Percentiles rank a stretch among this genome's conserved stretches.
These are phyloP conservation scores for Malurus elegans DNA, from an alignment of 2,113 vertebrate genomes.

Conservation along the genomic window DNA sequence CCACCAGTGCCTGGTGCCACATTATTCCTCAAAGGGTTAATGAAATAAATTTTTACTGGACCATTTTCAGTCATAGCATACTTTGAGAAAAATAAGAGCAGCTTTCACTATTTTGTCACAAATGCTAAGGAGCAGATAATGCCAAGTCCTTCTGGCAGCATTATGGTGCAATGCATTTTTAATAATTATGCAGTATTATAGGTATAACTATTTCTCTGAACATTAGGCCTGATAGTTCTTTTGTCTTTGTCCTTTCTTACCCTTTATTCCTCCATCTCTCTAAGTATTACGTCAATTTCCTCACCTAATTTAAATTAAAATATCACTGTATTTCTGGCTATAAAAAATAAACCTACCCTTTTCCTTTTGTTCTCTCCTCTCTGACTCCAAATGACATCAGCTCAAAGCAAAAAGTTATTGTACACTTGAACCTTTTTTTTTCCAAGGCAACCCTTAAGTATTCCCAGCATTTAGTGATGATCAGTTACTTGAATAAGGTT, in stretches of 20 bases:
- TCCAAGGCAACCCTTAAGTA: background rate
- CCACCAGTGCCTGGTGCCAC: background rate
- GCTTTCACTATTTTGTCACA: background rate
- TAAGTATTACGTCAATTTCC: background rate
- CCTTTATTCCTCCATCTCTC: background rate
- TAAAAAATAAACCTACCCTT: background rate
- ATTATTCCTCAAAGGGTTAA: background rate
- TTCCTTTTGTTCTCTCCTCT: background rate
- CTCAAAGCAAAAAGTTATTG: background rate
- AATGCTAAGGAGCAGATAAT: background rate
- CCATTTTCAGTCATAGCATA: background rate
- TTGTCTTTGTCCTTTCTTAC: background rate
- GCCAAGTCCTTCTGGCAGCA: background rate
- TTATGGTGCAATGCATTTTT: background rate
- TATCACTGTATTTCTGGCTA: background rate
- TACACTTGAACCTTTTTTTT: background rate
- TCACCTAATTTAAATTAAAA: background rate
- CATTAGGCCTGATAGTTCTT: background rate
- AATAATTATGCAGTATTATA: background rate
- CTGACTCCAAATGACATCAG: background rate
- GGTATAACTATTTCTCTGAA: background rate
- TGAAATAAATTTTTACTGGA: background rate
- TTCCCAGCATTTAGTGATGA: background rate
- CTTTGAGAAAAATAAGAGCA: background rate
- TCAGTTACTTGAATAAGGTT: background rate